Evolutionary conservation across 1,140 invertebrate genomes (phyloP).

Genomic region (Trachymyrmex septentrionalis): DNA sequence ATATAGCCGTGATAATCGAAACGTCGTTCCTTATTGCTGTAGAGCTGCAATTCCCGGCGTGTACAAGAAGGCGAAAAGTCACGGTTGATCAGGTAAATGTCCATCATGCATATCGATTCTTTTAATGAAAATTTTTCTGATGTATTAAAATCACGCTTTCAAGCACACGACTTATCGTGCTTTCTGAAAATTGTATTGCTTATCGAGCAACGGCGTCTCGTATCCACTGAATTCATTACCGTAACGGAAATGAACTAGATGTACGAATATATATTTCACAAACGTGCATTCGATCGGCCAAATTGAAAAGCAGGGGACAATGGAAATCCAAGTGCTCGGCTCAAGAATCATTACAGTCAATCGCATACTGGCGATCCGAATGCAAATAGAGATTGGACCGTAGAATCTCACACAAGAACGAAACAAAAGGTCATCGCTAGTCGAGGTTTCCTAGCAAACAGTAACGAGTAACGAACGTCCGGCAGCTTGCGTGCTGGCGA

Average conservation of each 20-base stretch:
- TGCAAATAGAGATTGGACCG: conserved; percentile 67
- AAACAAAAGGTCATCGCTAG: conserved; percentile 72
- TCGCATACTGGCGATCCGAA: conserved; percentile 70
- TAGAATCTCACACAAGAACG: conserved; percentile 51
- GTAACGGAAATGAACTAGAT: neutral
- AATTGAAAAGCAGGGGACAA: conserved; percentile 47
- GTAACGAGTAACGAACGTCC: conserved; percentile 71
- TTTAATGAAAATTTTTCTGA: conserved; percentile 40
- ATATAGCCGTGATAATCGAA: conserved; percentile 58
- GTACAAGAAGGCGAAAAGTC: conserved; percentile 35
- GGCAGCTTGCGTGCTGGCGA: conserved; percentile 53
- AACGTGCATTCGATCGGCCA: neutral
- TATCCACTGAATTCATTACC: neutral
- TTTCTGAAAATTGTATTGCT: conserved; percentile 18
- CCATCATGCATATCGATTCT: conserved; percentile 1
- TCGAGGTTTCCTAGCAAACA: conserved; percentile 75
- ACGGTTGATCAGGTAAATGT: conserved; percentile 45
- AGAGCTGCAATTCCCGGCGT: neutral
- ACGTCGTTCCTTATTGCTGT: conserved; percentile 48
- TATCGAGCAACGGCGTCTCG: conserved; percentile 1
- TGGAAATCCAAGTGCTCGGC: conserved; percentile 33
- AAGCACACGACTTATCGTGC: conserved; percentile 13
- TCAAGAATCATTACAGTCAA: conserved; percentile 66
- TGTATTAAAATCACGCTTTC: conserved; percentile 27
- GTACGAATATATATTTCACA: conserved; percentile 24